Evolutionary conservation across 2,888 invertebrate genomes (phyloP).

Genomic region (Acleris laterana): DNA sequence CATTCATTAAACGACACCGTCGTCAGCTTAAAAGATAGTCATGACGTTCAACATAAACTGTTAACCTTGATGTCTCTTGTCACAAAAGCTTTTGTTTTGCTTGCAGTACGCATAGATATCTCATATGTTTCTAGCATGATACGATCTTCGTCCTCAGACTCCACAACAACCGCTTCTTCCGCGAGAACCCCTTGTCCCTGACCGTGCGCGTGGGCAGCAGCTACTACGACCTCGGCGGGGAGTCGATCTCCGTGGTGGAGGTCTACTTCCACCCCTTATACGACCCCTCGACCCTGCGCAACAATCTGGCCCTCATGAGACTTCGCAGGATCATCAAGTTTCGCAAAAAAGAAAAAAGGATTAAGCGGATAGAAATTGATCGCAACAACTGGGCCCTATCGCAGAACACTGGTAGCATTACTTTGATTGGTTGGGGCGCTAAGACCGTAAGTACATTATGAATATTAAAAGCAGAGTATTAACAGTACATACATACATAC

Average conservation of each 20-base stretch:
- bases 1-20: no score
- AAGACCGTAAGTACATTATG: slow-evolving; percentile 53
- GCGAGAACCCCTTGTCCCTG: slow-evolving; percentile 70
- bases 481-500: no score
- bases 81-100: no score
- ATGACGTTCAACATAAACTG: no score
- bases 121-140: not conserved
- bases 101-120: not conserved
- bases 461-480: no score
- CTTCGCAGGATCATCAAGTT: slow-evolving; percentile 51
- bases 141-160: slow-evolving; percentile 50
- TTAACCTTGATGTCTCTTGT: no score
- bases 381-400: slow-evolving; percentile 48
- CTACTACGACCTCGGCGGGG: slow-evolving; percentile 61
- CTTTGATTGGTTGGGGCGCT: slow-evolving; percentile 71
- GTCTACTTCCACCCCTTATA: slow-evolving; percentile 70
- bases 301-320: slow-evolving; percentile 67
- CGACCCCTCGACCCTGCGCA: slow-evolving; percentile 57
- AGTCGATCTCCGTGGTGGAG: slow-evolving; percentile 59
- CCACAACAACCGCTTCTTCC: slow-evolving; percentile 71
- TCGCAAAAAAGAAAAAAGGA: slow-evolving; percentile 40
- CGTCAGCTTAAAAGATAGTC: no score
- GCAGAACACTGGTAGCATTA: slow-evolving; percentile 55
- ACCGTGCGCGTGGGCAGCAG: slow-evolving; percentile 68
- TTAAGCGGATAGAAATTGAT: slow-evolving; percentile 66